phyloP scores from a whole-genome alignment of 2,113 vertebrate species.

The Halcyon senegalensis region DNA sequence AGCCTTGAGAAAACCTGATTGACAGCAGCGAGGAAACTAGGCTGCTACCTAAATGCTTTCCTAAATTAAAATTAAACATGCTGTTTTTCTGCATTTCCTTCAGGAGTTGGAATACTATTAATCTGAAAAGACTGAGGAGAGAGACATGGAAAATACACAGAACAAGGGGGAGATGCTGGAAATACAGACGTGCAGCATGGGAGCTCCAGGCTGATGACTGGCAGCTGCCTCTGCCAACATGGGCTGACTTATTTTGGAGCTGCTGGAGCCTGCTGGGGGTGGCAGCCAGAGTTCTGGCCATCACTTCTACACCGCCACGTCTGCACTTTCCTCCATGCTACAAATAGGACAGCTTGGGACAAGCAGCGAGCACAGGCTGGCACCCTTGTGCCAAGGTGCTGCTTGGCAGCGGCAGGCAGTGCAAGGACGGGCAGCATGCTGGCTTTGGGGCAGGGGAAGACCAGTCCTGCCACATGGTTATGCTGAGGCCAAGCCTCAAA shows the following conservation, averaged over 20 bases:
- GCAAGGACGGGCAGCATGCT: neutral
- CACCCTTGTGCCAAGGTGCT: neutral
- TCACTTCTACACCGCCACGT: rapidly evolving
- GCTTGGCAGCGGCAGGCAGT: neutral
- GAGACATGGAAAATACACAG: constrained; percentile 13
- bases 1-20: constrained; percentile 84
- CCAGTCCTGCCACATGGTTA: rapidly evolving
- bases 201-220: neutral
- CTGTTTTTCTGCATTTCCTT: constrained; percentile 73
- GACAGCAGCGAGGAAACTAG: constrained; percentile 77
- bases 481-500: neutral
- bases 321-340: neutral
- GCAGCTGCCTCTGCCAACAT: neutral
- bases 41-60: constrained; percentile 76
- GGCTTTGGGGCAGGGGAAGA: neutral
- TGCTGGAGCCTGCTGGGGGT: neutral
- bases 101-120: constrained; percentile 59
- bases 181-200: neutral
- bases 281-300: neutral
- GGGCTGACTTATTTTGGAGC: neutral
- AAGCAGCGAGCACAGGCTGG: rapidly evolving
- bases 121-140: constrained; percentile 58
- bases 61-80: constrained; percentile 81
- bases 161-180: neutral
- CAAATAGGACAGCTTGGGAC: neutral